Conservation (phyloP, 2,113 vertebrate genomes). For the Melanocharis versteri region DNA sequence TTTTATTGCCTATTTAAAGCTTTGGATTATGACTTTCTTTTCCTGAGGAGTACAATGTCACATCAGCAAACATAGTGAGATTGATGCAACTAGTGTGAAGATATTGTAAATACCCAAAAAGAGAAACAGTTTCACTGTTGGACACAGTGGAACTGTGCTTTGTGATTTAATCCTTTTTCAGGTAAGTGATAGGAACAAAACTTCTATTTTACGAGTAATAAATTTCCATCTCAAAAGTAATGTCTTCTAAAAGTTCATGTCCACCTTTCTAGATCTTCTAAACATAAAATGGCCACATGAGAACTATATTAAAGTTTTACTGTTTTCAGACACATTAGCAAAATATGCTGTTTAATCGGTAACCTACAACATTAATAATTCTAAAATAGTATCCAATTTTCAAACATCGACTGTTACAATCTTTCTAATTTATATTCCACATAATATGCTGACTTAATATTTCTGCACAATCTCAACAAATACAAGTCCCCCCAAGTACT, state of each 20-base stretch:
- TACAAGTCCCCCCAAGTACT: neutral
- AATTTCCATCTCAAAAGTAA: neutral
- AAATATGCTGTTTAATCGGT: neutral
- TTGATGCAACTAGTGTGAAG: neutral
- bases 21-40: neutral
- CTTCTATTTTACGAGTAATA: neutral
- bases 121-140: neutral
- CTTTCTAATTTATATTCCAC: neutral
- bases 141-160: neutral
- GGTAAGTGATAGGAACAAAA: neutral
- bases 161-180: neutral
- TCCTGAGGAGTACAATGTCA: neutral
- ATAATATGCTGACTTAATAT: neutral
- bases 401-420: neutral
- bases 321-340: neutral
- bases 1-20: constrained; percentile 5
- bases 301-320: neutral
- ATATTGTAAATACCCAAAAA: neutral
- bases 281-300: neutral
- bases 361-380: neutral
- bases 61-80: neutral
- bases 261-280: neutral
- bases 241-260: neutral
- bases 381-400: neutral
- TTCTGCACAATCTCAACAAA: neutral